Percentiles rank a stretch among this genome's conserved stretches.
Conservation (phyloP, 2,888 invertebrate species). For the Xestia rhomboidea region DNA sequence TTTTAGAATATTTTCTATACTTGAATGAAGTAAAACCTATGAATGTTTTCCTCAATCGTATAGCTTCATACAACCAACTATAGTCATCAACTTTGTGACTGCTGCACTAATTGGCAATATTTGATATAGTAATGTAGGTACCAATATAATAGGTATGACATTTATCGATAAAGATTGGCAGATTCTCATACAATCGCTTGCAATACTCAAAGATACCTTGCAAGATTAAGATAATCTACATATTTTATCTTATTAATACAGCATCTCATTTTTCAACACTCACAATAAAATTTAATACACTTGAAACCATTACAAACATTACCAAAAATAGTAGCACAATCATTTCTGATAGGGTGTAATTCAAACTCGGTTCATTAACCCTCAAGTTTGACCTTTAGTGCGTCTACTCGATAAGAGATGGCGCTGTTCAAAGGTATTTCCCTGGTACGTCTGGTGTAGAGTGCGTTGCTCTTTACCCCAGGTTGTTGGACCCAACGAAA, state of each 20-base stretch:
- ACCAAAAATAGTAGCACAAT: constrained; percentile 72
- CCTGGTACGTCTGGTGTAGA: constrained; percentile 72
- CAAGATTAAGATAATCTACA: constrained; percentile 14
- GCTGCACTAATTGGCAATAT: too few relatives aligned
- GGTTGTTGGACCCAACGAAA: constrained; percentile 77
- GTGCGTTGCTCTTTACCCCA: constrained; percentile 80
- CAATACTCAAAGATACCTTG: neutral
- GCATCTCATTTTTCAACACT: constrained; percentile 32
- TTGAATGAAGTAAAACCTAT: neutral
- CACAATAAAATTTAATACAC: constrained; percentile 38
- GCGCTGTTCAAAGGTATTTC: constrained; percentile 72
- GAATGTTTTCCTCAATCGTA: neutral
- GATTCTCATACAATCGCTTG: neutral
- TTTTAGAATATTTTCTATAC: neutral
- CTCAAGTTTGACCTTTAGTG: constrained; percentile 72
- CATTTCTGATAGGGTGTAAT: constrained; percentile 67
- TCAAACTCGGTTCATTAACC: constrained; percentile 71
- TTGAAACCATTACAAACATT: constrained; percentile 60
- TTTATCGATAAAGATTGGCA: neutral
- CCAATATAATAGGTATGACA: neutral
- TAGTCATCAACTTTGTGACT: neutral
- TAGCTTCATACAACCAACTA: neutral
- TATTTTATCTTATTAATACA: constrained; percentile 8
- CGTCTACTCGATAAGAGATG: constrained; percentile 72
- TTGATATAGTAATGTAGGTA: neutral